A percentile compares a stretch with the other conserved stretches of the same genome.
Evolutionary conservation across 2,113 vertebrate genomes (phyloP).

Genomic region (Campylomormyrus numenius): DNA sequence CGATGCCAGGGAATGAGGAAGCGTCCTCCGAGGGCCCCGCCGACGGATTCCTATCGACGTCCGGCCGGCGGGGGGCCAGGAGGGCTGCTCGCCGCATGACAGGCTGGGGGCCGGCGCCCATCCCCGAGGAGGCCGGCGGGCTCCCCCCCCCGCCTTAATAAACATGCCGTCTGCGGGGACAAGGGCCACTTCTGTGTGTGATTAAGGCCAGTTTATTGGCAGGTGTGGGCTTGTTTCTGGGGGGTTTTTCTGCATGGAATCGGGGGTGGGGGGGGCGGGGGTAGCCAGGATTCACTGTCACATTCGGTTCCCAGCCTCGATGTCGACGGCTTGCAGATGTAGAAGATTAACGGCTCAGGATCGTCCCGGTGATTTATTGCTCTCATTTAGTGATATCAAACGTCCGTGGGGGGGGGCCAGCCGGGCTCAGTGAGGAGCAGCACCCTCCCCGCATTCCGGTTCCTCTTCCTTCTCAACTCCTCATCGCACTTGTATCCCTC

Average conservation of each 20-base stretch:
- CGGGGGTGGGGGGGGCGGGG: not conserved
- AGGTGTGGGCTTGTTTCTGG: constrained; percentile 42
- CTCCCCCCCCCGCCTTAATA: constrained; percentile 55
- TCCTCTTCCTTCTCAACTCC: not conserved
- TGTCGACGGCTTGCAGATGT: not conserved
- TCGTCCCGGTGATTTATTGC: not conserved
- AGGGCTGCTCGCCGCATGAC: constrained; percentile 84
- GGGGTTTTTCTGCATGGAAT: constrained; percentile 37
- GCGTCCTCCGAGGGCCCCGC: constrained; percentile 95
- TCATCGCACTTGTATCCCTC: not conserved
- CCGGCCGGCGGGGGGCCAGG: constrained; percentile 77
- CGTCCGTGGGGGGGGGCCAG: not conserved
- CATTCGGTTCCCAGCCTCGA: not conserved
- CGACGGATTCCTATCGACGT: constrained; percentile 99
- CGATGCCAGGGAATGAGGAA: constrained; percentile 99
- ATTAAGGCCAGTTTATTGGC: constrained; percentile 83
- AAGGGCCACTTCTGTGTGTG: constrained; percentile 69
- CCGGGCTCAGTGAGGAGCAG: no score
- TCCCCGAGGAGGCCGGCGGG: constrained; percentile 84
- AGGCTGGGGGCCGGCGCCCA: constrained; percentile 85
- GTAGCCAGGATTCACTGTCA: not conserved
- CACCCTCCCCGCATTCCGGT: not conserved
- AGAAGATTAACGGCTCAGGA: not conserved
- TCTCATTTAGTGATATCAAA: not conserved
- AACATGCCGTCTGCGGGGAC: constrained; percentile 67